phyloP scores from a whole-genome alignment of 2,888 invertebrate species.

The Diachrysia chrysitis region DNA sequence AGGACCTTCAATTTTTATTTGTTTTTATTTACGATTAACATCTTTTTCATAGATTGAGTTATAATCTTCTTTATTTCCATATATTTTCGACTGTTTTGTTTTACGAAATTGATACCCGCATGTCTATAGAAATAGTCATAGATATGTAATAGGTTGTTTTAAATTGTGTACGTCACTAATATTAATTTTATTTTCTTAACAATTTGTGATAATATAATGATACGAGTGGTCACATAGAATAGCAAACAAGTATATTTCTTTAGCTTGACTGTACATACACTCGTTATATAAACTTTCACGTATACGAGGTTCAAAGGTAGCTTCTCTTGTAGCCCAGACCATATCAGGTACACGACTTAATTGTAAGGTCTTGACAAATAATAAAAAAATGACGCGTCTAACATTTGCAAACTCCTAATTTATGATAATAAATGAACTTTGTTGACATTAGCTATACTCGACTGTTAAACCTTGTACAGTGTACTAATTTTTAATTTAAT shows the following conservation, averaged over 20 bases:
- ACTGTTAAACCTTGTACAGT: constrained; percentile 32
- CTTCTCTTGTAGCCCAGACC: neutral
- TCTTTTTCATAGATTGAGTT: too few species aligned
- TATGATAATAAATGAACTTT: neutral
- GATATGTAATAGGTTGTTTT: neutral
- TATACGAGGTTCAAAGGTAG: neutral
- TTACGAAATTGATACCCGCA: neutral
- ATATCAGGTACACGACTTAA: neutral
- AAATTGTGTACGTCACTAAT: neutral
- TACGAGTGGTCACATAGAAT: neutral
- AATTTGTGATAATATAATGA: neutral
- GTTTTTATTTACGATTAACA: neutral
- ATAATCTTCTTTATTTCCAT: too few species aligned
- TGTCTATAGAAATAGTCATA: neutral
- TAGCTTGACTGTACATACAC: neutral
- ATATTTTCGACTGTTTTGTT: too few species aligned
- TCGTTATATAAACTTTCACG: too few species aligned
- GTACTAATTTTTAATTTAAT: constrained; percentile 29
- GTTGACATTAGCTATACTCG: constrained; percentile 5
- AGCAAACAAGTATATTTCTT: neutral
- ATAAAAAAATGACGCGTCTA: neutral
- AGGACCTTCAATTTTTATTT: too few species aligned
- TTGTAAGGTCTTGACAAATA: neutral
- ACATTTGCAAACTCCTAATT: neutral
- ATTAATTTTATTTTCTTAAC: neutral